Evolutionary conservation across 2,888 invertebrate species (phyloP), one percentile per base, ranked within the genome.

Genomic region (Drosophila siamana): DNA sequence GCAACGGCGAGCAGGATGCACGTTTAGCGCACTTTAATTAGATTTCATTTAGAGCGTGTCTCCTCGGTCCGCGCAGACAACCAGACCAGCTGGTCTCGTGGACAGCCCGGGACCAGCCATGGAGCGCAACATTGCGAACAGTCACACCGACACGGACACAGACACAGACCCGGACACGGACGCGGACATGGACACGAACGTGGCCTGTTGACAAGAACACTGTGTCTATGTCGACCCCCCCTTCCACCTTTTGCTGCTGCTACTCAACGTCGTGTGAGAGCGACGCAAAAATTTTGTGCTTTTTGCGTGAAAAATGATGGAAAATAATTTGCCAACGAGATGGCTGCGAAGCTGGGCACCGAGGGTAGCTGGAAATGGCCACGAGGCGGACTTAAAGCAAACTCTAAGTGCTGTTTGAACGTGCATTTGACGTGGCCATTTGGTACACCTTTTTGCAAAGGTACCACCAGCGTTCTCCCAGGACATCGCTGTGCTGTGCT

Each of bases 291-390:
- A 69, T 80, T 72, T 62, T 83, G 70, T 70, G 72, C 84, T 76
- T 83, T 88, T 86, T 82, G 72, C 48, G 74, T 83, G 86, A 85
- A 88, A 88, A 85, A 88, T 86, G 80, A 88, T 88, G 88, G 71
- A 75, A 88, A 85, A 85, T 88, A 82, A 84, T 86, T 86, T 85
- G 69, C 77, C 73, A 69, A 46, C 62, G 65, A 52, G 26, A 26
- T 26, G 26, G 26, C 19, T 19, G 19, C 19, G 33, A 57, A 60
- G 36, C 28, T 28, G 28, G n/a, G n/a, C 9, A 19, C 33, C 15
- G 5, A 9, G 15, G 63, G 26, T 38, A 48, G 47, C n/a, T 51
- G 56, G 22, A 38, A 19, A 19, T 44, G 30, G 33, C 13, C 11
- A 38, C 4, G 26, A 9, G 24, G 47, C 69, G 65, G 60, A 74